These are phyloP conservation scores for Catharus minimus DNA, from an alignment of 2,113 vertebrate genomes.

Conservation along the genomic window DNA sequence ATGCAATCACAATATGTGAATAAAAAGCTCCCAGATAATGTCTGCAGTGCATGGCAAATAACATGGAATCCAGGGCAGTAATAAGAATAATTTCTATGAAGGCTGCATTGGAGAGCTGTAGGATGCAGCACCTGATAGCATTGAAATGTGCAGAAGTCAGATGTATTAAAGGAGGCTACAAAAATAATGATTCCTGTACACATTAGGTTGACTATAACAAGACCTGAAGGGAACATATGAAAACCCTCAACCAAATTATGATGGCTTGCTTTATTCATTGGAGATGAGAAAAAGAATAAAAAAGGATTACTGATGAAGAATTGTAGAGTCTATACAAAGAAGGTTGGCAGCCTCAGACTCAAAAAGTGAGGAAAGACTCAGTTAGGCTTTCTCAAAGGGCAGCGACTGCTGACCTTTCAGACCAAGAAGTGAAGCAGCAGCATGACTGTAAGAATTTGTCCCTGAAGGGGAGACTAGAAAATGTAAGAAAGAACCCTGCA, in stretches of 20 bases:
- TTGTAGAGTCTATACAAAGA: not conserved
- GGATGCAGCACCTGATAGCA: not conserved
- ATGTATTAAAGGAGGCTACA: not conserved
- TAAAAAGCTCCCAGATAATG: not conserved
- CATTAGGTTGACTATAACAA: accelerated
- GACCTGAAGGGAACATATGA: not conserved
- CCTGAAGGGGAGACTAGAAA: not conserved
- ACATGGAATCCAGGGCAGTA: not conserved
- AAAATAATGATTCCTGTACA: not conserved
- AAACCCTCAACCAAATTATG: not conserved
- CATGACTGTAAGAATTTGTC: not conserved
- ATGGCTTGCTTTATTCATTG: not conserved
- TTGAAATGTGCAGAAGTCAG: not conserved
- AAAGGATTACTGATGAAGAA: not conserved
- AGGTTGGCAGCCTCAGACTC: not conserved
- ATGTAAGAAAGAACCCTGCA: not conserved
- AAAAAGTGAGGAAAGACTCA: not conserved
- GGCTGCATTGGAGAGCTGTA: not conserved
- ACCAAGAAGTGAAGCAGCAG: not conserved
- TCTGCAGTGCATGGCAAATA: not conserved
- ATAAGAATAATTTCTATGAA: not conserved
- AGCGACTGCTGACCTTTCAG: not conserved
- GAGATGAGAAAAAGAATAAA: not conserved
- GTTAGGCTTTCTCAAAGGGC: not conserved
- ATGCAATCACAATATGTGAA: not conserved